Evolutionary conservation across 2,797 vertebrate genomes (phyloP).

Genomic region (Melanotaenia nigrans): DNA sequence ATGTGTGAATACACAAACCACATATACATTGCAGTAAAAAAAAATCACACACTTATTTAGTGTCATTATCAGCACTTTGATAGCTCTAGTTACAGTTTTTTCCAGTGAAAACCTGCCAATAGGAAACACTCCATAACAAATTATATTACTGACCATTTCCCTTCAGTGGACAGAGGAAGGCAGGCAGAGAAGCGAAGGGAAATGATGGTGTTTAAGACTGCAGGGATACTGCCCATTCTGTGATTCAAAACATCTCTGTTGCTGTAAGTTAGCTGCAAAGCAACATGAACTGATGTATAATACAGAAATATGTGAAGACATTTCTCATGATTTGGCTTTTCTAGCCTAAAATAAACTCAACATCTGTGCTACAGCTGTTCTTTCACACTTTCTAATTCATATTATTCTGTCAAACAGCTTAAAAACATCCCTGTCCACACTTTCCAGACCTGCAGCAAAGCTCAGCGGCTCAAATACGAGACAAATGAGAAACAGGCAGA

Average conservation of each 20-base stretch:
- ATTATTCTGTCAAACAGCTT: conserved; percentile 51
- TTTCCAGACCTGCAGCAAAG: conserved; percentile 67
- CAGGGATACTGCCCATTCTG: conserved; percentile 19
- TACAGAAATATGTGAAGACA: conserved; percentile 30
- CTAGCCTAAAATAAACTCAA: conserved; percentile 33
- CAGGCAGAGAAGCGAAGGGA: conserved; percentile 12
- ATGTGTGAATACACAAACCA: background rate
- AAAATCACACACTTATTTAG: conserved; percentile 1
- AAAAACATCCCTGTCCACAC: conserved; percentile 44
- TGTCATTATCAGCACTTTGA: conserved; percentile 57
- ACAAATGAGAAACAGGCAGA: conserved; percentile 62
- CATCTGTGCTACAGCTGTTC: conserved; percentile 67
- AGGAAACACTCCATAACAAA: conserved; percentile 67
- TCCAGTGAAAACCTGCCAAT: conserved; percentile 45
- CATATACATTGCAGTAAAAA: background rate
- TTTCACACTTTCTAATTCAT: conserved; percentile 57
- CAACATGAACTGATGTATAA: conserved; percentile 15
- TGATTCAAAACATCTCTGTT: conserved; percentile 28
- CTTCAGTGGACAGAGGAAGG: conserved; percentile 29
- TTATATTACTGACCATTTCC: conserved; percentile 67
- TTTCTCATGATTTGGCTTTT: conserved; percentile 22
- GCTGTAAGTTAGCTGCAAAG: conserved; percentile 1
- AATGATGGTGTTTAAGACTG: conserved; percentile 28
- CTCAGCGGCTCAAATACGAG: conserved; percentile 55
- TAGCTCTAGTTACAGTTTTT: conserved; percentile 52